Evolutionary conservation across 2,797 vertebrate genomes (phyloP), one percentile per base, ranked within the genome.

Genomic region (Limosa lapponica): DNA sequence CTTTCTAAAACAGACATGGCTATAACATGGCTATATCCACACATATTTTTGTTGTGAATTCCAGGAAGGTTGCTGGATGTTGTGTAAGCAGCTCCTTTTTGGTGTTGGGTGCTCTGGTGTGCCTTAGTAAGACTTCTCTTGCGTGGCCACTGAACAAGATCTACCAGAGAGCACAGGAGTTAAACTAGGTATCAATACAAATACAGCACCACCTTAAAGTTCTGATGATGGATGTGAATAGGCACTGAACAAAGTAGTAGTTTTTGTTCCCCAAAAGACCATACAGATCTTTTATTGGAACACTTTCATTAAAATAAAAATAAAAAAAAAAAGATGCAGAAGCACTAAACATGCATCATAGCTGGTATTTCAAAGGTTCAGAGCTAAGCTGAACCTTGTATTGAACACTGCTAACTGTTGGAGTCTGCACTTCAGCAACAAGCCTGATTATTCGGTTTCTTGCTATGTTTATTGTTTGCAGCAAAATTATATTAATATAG

Each of bases 391-490:
- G 75, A 82, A 66, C 64, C 65, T 48, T 27, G 46, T 4, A 1
- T 20, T 32, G 64, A 87, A 32, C 46, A 3, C 34, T 48, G 79
- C 69, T 71, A 43, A 6, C 70, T 82, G 30, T 13, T 73, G 55
- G 70, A 62, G 39, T 15, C 57, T 83, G 78, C 61, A 24, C 51
- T 49, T 71, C 36, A 46, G 43, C 86, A 73, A 16, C 8, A 4
- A 6, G 25, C 41, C 72, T 58, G 54, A 79, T 65, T 48, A 62
- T 66, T 93, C 7, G 2, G 1, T 54, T 34, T 65, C 72, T 75
- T 87, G 87, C 74, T 83, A 74, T 74, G 78, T 37, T 86, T 72
- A 49, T 34, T 72, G 52, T 86, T 90, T 84, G 73, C 75, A 94
- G 62, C 62, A 93, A 44, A 86, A 88, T 82, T 59, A 59, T 37